Evolutionary conservation across 1,140 invertebrate genomes (phyloP).

Genomic region (Eufriesea mexicana): DNA sequence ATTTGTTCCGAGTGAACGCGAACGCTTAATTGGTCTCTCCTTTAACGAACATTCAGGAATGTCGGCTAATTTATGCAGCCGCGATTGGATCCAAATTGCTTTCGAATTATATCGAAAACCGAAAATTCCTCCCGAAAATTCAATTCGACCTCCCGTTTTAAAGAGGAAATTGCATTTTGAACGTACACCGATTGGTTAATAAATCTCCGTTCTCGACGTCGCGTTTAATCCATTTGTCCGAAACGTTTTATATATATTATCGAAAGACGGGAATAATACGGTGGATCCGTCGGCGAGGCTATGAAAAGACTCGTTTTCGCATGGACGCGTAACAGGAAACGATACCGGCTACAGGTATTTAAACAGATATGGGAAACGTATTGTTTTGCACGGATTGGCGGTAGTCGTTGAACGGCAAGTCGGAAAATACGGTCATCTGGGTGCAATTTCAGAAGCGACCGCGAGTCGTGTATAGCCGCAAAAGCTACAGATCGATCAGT

Average conservation of each 20-base stretch:
- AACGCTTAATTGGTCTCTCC: background rate
- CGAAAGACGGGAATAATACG: no score
- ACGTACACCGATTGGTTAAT: no score
- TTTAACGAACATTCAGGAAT: background rate
- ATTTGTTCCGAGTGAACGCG: background rate
- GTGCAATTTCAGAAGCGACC: slow-evolving; percentile 27
- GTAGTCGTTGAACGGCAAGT: slow-evolving; percentile 31
- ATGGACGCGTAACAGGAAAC: slow-evolving; percentile 20
- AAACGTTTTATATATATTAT: no score
- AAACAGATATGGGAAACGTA: slow-evolving; percentile 43
- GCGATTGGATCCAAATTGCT: background rate
- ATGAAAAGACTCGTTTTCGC: background rate
- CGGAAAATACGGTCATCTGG: slow-evolving; percentile 36
- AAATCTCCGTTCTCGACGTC: background rate
- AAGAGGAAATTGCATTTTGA: background rate
- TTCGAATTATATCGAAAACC: background rate
- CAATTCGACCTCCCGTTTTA: background rate
- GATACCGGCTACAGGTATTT: slow-evolving; percentile 32
- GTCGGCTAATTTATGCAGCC: background rate
- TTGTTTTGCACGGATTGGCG: slow-evolving; percentile 32
- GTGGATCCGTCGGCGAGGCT: no score
- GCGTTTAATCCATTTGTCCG: no score
- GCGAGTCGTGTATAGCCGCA: background rate
- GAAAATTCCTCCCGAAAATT: no score
- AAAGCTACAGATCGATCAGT: background rate